A percentile compares a stretch with the other conserved stretches of the same genome.
Evolutionary conservation across 2,797 vertebrate genomes (phyloP).

Genomic region (Anabas testudineus): DNA sequence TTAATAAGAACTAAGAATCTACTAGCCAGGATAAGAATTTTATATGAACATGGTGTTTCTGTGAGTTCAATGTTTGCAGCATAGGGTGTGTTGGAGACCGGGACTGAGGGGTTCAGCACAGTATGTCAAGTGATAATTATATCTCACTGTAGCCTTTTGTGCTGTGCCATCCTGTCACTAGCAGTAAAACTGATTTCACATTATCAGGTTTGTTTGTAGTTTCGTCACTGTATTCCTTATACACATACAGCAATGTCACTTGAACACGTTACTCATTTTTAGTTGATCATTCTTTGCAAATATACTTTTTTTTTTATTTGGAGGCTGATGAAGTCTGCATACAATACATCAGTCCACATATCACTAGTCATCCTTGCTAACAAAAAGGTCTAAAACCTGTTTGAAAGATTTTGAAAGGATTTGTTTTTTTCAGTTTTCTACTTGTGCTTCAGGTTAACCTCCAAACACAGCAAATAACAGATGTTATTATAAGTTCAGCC

Average conservation of each 20-base stretch:
- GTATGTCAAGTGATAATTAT: slow-evolving; percentile 61
- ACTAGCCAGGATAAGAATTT: slow-evolving; percentile 1
- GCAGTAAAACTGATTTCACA: slow-evolving; percentile 43
- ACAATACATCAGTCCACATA: not conserved
- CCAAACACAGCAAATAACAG: not conserved
- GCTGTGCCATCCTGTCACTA: slow-evolving; percentile 40
- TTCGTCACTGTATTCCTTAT: slow-evolving; percentile 31
- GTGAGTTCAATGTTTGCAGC: slow-evolving; percentile 33
- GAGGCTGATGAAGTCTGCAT: not conserved
- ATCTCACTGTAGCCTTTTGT: slow-evolving; percentile 35
- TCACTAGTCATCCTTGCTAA: not conserved
- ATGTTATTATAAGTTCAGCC: not conserved
- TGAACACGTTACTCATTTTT: slow-evolving; percentile 25
- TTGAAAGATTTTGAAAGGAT: no score
- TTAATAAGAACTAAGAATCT: slow-evolving; percentile 17
- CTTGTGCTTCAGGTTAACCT: slow-evolving; percentile 3
- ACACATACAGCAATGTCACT: slow-evolving; percentile 32
- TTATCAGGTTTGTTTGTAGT: slow-evolving; percentile 12
- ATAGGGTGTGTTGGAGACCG: slow-evolving; percentile 26
- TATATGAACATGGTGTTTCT: slow-evolving; percentile 15
- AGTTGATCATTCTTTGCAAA: slow-evolving; percentile 19
- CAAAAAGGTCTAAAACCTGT: no score
- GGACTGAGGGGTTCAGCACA: slow-evolving; percentile 47
- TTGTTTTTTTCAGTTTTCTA: not conserved
- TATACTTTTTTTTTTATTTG: slow-evolving; percentile 1